phyloP scores from a whole-genome alignment of 2,888 invertebrate species.

The Pedicia rivosa region DNA sequence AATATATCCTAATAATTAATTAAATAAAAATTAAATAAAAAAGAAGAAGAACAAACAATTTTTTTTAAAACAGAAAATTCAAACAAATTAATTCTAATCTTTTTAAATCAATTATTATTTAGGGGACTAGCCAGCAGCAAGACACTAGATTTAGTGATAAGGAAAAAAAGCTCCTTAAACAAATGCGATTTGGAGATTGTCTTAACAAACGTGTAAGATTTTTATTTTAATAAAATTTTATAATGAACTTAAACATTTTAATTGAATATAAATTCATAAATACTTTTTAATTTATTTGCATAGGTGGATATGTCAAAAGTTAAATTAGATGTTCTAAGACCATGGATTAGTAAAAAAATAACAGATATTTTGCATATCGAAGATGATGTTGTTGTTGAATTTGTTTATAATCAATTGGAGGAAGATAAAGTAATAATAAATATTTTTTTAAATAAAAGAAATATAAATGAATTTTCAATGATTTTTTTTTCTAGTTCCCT shows the following conservation, averaged over 20 bases:
- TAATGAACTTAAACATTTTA: neutral
- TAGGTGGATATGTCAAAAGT: conserved; percentile 97
- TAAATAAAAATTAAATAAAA: neutral
- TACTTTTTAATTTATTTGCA: conserved; percentile 10
- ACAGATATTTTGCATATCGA: conserved; percentile 94
- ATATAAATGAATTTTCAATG: neutral
- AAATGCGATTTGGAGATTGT: conserved; percentile 95
- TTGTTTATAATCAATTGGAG: conserved; percentile 96
- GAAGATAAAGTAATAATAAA: conserved; percentile 44
- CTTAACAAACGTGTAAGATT: conserved; percentile 69
- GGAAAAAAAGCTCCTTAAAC: conserved; percentile 96
- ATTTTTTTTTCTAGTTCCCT: conserved; percentile 53
- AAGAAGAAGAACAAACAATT: too few species aligned
- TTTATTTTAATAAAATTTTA: neutral
- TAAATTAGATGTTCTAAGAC: conserved; percentile 92
- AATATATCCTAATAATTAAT: neutral
- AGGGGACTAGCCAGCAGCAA: conserved; percentile 98
- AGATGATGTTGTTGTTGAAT: conserved; percentile 97
- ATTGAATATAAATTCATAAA: neutral
- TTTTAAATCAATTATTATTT: conserved; percentile 16
- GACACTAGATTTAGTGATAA: conserved; percentile 99
- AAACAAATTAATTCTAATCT: too few species aligned
- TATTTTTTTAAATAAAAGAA: neutral
- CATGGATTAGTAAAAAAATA: conserved; percentile 96
- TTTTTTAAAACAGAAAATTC: too few species aligned